These are phyloP conservation scores for Premnoplex brunnescens DNA, from an alignment of 2,797 vertebrate species.

Conservation along the genomic window DNA sequence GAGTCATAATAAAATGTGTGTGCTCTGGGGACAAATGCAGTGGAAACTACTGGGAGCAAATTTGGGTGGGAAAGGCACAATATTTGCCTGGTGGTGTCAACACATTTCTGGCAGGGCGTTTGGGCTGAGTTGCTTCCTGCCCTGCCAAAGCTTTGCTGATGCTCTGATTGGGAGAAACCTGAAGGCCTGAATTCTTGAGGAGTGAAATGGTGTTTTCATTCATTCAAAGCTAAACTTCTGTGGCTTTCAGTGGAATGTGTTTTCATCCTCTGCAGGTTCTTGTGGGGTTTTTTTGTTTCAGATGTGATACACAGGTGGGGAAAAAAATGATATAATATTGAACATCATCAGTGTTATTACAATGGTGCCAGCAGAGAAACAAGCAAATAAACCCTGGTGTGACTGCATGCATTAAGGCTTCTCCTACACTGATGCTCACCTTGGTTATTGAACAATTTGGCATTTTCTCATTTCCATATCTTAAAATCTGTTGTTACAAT, in stretches of 20 bases:
- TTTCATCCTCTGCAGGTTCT: background rate
- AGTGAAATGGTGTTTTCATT: slow-evolving; percentile 20
- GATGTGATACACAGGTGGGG: background rate
- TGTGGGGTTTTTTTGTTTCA: background rate
- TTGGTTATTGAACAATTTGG: background rate
- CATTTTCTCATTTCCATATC: background rate
- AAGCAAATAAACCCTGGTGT: background rate
- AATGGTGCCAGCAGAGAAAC: background rate
- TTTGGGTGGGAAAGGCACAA: background rate
- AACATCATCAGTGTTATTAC: background rate
- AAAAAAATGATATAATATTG: background rate
- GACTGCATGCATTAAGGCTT: background rate
- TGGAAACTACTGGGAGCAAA: background rate
- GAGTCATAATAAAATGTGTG: accelerated
- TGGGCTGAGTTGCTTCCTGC: background rate
- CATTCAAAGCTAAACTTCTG: background rate
- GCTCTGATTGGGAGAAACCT: background rate
- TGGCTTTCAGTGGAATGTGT: background rate
- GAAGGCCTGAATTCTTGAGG: background rate
- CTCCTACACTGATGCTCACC: background rate
- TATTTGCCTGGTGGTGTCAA: background rate
- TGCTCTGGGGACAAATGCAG: background rate
- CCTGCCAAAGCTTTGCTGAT: background rate
- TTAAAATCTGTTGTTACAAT: background rate
- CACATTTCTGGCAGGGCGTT: accelerated